phyloP scores from a whole-genome alignment of 2,797 vertebrate species.

The Pogonophryne albipinna region DNA sequence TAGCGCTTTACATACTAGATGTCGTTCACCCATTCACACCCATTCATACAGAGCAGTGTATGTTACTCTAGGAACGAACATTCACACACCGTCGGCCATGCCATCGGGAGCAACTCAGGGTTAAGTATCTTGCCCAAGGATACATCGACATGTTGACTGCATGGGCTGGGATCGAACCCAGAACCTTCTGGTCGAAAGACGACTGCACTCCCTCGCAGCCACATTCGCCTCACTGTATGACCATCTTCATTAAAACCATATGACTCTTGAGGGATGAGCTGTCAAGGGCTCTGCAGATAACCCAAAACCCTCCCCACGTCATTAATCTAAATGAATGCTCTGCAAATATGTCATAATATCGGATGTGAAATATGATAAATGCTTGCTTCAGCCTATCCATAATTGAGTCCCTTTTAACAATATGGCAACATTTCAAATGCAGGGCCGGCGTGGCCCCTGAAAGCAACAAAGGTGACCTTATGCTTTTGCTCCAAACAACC shows the following conservation, averaged over 20 bases:
- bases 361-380: conserved; percentile 84
- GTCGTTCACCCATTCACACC: too few relatives aligned
- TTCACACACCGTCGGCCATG: too few relatives aligned
- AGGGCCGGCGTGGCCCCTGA: conserved; percentile 53
- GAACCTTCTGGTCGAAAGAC: too few relatives aligned
- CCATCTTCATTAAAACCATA: conserved; percentile 70
- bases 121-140: too few relatives aligned
- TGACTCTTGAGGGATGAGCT: conserved; percentile 76
- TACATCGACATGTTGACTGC: too few relatives aligned
- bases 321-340: conserved; percentile 88
- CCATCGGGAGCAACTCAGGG: too few relatives aligned
- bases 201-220: too few relatives aligned
- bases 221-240: conserved; percentile 23
- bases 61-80: too few relatives aligned
- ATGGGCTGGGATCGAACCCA: too few relatives aligned
- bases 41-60: too few relatives aligned
- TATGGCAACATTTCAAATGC: conserved; percentile 73
- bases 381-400: conserved; percentile 76
- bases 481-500: conserved; percentile 72
- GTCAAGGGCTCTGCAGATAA: conserved; percentile 77
- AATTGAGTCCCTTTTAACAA: conserved; percentile 78
- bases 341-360: conserved; percentile 88
- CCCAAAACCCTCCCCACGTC: conserved; percentile 67
- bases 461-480: conserved; percentile 74
- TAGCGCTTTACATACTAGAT: too few relatives aligned